These are phyloP conservation scores for Paedocypris micromegethes DNA, from an alignment of 2,797 vertebrate species.

Conservation along the genomic window DNA sequence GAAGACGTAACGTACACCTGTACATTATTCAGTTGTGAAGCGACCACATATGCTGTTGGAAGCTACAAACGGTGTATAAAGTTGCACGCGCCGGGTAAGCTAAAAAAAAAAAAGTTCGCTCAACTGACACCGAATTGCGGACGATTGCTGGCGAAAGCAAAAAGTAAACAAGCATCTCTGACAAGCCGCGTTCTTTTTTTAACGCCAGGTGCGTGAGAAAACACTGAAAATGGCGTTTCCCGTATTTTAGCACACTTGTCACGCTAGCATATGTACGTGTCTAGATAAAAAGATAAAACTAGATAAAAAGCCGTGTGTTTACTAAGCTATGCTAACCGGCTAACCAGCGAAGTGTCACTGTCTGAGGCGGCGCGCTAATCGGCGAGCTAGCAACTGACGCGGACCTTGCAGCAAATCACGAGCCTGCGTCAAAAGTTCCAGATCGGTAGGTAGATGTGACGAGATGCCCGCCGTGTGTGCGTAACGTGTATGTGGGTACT, in stretches of 20 bases:
- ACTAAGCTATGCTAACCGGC: constrained; percentile 32
- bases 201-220: too few species aligned
- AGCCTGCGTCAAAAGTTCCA: constrained; percentile 23
- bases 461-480: background rate
- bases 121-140: too few species aligned
- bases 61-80: background rate
- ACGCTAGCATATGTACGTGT: too few species aligned
- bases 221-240: too few species aligned
- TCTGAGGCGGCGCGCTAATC: constrained; percentile 14
- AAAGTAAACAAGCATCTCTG: too few species aligned
- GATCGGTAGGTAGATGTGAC: background rate
- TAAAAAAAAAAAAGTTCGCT: too few species aligned
- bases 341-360: constrained; percentile 31
- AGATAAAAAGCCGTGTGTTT: background rate
- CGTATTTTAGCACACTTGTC: too few species aligned
- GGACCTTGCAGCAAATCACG: background rate
- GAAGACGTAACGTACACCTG: background rate
- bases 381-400: constrained; percentile 25
- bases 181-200: too few species aligned
- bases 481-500: background rate
- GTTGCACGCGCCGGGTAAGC: background rate
- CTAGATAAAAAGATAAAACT: too few species aligned
- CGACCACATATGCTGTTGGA: background rate
- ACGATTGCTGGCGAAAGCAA: too few species aligned
- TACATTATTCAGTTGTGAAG: background rate